phyloP scores from a whole-genome alignment of 2,888 invertebrate genomes.

The Altica lythri region DNA sequence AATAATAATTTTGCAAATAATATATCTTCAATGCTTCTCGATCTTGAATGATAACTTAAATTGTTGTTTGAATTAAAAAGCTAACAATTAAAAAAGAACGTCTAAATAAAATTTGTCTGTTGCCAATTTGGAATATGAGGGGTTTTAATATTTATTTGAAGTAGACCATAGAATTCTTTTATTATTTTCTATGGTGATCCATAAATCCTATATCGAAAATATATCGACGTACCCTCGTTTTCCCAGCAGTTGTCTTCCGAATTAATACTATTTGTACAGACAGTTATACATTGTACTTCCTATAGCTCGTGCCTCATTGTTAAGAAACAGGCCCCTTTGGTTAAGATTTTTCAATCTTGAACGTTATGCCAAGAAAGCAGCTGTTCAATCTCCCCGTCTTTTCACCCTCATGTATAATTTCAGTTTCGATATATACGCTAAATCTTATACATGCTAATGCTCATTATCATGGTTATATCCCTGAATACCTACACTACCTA shows the following conservation, averaged over 20 bases:
- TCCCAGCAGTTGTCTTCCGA: conserved; percentile 29
- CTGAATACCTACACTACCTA: conserved; percentile 1
- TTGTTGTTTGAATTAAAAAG: too few species aligned
- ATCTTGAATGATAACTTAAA: too few species aligned
- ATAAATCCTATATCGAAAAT: too few species aligned
- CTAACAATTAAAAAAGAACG: too few species aligned
- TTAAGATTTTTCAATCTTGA: conserved; percentile 39
- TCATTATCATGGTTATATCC: conserved; percentile 19
- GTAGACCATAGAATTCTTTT: too few species aligned
- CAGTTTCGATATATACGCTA: conserved; percentile 31
- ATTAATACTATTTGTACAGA: conserved; percentile 33
- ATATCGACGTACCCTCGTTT: not conserved
- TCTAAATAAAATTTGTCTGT: too few species aligned
- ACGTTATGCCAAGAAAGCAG: conserved; percentile 35
- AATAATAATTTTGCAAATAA: too few species aligned
- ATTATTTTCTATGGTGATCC: too few species aligned
- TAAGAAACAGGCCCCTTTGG: conserved; percentile 33
- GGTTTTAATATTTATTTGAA: too few species aligned
- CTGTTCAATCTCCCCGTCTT: conserved; percentile 27
- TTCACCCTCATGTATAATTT: conserved; percentile 36
- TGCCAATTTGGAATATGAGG: too few species aligned
- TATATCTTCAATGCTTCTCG: too few species aligned
- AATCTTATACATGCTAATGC: conserved; percentile 23
- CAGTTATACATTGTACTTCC: conserved; percentile 35
- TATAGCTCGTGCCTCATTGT: conserved; percentile 44